These are phyloP conservation scores for Xiphorhynchus erythropygius DNA, from an alignment of 2,797 vertebrate genomes.

Conservation along the genomic window DNA sequence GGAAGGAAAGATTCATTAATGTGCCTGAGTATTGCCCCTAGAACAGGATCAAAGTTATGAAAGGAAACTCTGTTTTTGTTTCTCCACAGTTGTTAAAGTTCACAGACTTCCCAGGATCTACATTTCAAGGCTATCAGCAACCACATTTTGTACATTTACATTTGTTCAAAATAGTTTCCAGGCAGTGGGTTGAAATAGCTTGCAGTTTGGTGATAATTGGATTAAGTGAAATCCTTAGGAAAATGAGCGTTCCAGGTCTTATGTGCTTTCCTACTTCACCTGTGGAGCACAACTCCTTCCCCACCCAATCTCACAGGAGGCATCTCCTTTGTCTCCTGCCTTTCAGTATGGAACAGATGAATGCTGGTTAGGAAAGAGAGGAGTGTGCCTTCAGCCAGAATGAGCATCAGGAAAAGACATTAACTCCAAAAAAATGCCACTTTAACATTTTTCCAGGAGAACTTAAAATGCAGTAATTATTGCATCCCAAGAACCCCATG, in stretches of 20 bases:
- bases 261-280: not conserved
- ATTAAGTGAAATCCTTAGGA: slow-evolving; percentile 37
- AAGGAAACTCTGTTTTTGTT: slow-evolving; percentile 44
- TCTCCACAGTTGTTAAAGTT: slow-evolving; percentile 37
- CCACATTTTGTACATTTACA: slow-evolving; percentile 23
- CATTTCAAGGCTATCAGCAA: slow-evolving; percentile 46
- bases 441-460: slow-evolving; percentile 8
- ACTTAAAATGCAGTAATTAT: not conserved
- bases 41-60: slow-evolving; percentile 28
- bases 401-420: slow-evolving; percentile 35
- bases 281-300: not conserved
- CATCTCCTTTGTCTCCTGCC: not conserved
- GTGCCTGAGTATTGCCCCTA: not conserved
- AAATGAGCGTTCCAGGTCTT: slow-evolving; percentile 26
- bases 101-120: slow-evolving; percentile 45
- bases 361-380: not conserved
- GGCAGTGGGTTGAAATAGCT: not conserved
- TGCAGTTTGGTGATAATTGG: slow-evolving; percentile 38
- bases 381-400: slow-evolving; percentile 20
- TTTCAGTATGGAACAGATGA: not conserved
- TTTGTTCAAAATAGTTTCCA: slow-evolving; percentile 48
- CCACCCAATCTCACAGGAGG: not conserved
- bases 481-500: not conserved
- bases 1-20: slow-evolving; percentile 5
- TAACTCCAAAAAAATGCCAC: not conserved